phyloP scores from a whole-genome alignment of 2,797 vertebrate species.

The Crax fasciolata region DNA sequence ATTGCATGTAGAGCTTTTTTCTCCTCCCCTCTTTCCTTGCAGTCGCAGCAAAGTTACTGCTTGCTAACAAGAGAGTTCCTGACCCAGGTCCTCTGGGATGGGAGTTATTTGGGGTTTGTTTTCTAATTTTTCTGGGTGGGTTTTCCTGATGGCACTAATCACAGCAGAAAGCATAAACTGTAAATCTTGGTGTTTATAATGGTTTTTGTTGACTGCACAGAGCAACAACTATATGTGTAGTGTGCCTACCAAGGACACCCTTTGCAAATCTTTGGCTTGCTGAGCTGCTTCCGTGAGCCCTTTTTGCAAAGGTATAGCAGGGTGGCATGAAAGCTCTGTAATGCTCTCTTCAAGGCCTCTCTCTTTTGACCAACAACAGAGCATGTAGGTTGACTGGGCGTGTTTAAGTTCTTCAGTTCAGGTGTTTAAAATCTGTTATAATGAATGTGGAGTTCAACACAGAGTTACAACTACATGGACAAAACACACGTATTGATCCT shows the following conservation, averaged over 20 bases:
- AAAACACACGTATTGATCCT: not conserved
- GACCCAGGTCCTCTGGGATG: not conserved
- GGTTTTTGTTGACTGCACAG: not conserved
- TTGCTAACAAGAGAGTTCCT: not conserved
- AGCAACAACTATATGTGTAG: not conserved
- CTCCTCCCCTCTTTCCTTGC: not conserved
- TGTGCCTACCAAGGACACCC: not conserved
- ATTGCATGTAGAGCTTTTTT: not conserved
- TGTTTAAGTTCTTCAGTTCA: not conserved
- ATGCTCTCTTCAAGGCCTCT: not conserved
- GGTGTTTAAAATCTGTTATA: not conserved
- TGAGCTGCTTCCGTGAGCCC: not conserved
- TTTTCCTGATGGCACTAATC: not conserved
- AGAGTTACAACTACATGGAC: not conserved
- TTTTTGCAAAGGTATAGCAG: not conserved
- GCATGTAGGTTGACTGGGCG: not conserved
- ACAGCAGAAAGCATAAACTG: not conserved
- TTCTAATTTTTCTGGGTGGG: not conserved
- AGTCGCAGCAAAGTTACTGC: not conserved
- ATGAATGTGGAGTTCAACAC: not conserved
- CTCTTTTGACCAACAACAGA: not conserved
- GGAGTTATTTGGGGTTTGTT: not conserved
- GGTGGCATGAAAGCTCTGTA: not conserved
- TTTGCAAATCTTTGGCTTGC: not conserved
- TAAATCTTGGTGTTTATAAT: not conserved